These are phyloP conservation scores for Tipula unca DNA, from an alignment of 2,888 invertebrate species.

Conservation along the genomic window DNA sequence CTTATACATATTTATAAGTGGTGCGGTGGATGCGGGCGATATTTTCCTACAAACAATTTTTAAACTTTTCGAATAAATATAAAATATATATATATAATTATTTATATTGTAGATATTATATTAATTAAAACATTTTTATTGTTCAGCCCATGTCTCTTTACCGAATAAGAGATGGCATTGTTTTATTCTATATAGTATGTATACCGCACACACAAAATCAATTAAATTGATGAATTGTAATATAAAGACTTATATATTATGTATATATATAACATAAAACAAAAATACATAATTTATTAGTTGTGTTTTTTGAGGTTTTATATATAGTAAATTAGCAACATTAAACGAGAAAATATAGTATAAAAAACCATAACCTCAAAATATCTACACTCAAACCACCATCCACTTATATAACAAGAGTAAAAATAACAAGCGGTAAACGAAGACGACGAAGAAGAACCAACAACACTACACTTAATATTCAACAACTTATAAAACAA, in stretches of 20 bases:
- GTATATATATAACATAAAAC: background rate
- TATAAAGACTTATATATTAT: background rate
- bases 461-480: background rate
- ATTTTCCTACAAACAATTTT: background rate
- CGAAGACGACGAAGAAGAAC: background rate
- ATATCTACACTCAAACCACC: background rate
- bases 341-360: background rate
- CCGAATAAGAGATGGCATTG: background rate
- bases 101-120: no score
- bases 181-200: background rate
- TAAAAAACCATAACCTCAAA: background rate
- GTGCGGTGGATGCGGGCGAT: background rate
- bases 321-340: background rate
- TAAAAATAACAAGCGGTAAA: background rate
- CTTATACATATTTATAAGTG: background rate
- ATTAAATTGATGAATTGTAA: background rate
- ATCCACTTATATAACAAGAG: constrained; percentile 1
- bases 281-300: background rate
- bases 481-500: constrained; percentile 9
- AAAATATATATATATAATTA: no score
- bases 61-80: background rate
- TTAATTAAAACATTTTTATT: background rate
- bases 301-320: background rate
- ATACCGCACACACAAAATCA: background rate
- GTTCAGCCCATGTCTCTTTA: background rate